A percentile compares a stretch with the other conserved stretches of the same genome.
These are phyloP conservation scores for Adela reaumurella DNA, from an alignment of 2,888 invertebrate genomes.

Conservation along the genomic window DNA sequence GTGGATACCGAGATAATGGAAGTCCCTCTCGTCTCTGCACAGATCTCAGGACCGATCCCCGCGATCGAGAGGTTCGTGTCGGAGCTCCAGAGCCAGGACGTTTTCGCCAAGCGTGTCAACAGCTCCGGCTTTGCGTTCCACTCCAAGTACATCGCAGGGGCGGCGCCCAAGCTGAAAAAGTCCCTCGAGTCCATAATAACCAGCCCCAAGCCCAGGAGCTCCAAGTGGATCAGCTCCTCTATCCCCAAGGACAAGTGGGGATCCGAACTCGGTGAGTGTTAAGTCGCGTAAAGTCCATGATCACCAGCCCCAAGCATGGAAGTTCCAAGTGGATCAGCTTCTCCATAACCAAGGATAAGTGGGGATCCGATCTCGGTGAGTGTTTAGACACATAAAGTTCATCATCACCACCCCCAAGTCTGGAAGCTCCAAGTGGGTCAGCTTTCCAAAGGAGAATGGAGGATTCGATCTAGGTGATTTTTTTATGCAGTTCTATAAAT, in stretches of 20 bases:
- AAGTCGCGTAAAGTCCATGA: too few relatives aligned
- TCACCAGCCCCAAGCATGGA: too few relatives aligned
- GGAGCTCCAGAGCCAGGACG: conserved; percentile 66
- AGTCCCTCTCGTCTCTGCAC: conserved; percentile 3
- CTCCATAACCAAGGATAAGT: too few relatives aligned
- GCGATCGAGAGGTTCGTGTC: conserved; percentile 67
- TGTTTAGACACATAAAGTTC: too few relatives aligned
- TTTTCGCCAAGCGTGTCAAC: conserved; percentile 82
- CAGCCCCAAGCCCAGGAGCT: conserved; percentile 71
- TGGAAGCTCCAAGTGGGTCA: too few relatives aligned
- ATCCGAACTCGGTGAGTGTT: conserved; percentile 47
- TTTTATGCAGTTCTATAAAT: too few relatives aligned
- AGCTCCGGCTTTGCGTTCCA: conserved; percentile 93
- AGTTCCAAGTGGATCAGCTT: too few relatives aligned
- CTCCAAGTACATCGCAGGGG: conserved; percentile 84
- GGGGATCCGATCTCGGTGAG: too few relatives aligned
- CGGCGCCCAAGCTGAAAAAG: conserved; percentile 75
- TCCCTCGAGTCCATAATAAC: conserved; percentile 79
- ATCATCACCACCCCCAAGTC: too few relatives aligned
- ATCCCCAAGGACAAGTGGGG: conserved; percentile 84
- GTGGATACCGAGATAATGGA: too few relatives aligned
- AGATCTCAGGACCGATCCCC: conserved; percentile 79
- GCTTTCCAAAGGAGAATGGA: too few relatives aligned
- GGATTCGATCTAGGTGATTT: too few relatives aligned
- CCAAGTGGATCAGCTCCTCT: conserved; percentile 90